Evolutionary conservation across 2,797 vertebrate species (phyloP), one percentile per base, ranked within the genome.

Genomic region (Carcharodon carcharias): DNA sequence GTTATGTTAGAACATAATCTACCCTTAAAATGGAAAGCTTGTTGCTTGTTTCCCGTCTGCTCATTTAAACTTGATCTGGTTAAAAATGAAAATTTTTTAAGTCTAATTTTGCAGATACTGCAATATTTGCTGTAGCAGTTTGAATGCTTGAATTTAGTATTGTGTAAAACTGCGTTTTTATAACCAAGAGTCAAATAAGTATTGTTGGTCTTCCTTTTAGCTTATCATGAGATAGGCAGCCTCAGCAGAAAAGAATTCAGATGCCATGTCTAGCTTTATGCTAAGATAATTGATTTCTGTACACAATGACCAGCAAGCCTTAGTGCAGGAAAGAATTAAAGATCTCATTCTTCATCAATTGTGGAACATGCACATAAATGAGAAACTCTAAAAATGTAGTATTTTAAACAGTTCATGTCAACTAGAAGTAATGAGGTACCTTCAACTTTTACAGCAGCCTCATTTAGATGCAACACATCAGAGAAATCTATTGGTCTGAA

Each of bases 371-470:
- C 97, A 96, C 97, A 96, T 96, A 96, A 97, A 96, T 96, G 96
- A 96, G 97, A 96, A 96, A 96, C 97, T 94, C 96, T 97, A 97
- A 97, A 97, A 97, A 97, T 96, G 96, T 96, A 97, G 96, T 97
- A 97, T 97, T 97, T 96, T 97, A 97, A 98, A 97, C 96, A 97
- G 96, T 97, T 97, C 96, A 96, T 97, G 96, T 98, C 97, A 98
- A 96, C 96, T 97, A 96, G 97, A 98, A 98, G 97, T 97, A 98
- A 98, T 97, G 97, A 97, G 96, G 96, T 97, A 97, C 97, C 96
- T 95, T 97, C 96, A 96, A 96, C 96, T 96, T 97, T 97, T 97
- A 97, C 96, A 96, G 96, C 94, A 97, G 96, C 96, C 94, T 87
- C 96, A 88, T 98, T 97, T 97, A 97, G 96, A 97, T 97, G 96